A percentile compares a stretch with the other conserved stretches of the same genome.
Evolutionary conservation across 1,140 invertebrate species (phyloP).

Genomic region (Orchesella cincta): DNA sequence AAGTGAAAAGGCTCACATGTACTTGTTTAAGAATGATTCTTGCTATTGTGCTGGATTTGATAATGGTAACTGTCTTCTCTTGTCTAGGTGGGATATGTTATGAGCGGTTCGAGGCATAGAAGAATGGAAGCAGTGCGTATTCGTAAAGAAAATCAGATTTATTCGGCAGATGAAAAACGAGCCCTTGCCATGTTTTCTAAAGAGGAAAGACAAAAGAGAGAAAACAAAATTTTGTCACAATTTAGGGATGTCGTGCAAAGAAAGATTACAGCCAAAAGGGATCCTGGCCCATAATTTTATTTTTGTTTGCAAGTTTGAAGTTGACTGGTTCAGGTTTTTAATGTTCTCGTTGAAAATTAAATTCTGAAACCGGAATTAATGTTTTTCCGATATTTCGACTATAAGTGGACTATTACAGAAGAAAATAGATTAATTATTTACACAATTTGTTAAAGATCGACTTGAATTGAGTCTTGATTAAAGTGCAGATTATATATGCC

Average conservation of each 20-base stretch:
- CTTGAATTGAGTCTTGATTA: no score
- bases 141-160: constrained; percentile 99
- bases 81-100: constrained; percentile 69
- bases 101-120: constrained; percentile 94
- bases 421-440: no score
- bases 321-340: no score
- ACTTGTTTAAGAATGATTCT: not conserved
- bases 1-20: constrained; percentile 61
- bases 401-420: no score
- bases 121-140: constrained; percentile 99
- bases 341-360: no score
- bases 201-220: constrained; percentile 92
- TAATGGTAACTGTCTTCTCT: constrained; percentile 31
- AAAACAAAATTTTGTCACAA: constrained; percentile 93
- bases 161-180: constrained; percentile 98
- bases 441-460: no score
- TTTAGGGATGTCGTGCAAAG: constrained; percentile 86
- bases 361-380: no score
- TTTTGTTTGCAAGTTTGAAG: no score
- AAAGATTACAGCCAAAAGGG: constrained; percentile 55
- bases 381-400: no score
- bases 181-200: constrained; percentile 97
- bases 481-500: no score
- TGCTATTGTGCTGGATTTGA: no score
- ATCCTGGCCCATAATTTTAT: no score